Evolutionary conservation across 53 echinoderm and acorn worm species (phyloP).

Genomic region (Luidia sarsii): DNA sequence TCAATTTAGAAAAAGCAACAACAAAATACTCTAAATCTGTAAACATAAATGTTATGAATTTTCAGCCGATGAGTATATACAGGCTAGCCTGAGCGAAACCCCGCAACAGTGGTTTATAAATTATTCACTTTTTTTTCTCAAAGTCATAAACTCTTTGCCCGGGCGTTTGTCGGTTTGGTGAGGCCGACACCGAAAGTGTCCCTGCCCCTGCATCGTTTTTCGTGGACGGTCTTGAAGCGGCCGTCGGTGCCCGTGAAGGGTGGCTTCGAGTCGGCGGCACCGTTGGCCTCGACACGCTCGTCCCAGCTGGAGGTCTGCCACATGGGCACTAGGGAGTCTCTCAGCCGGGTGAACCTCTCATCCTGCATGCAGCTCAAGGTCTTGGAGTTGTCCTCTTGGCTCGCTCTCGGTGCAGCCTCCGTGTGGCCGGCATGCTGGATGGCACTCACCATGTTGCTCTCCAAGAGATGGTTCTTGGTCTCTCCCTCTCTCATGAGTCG

Average conservation of each 20-base stretch:
- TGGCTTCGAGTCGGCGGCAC: not conserved
- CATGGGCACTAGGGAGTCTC: slow-evolving; percentile 24
- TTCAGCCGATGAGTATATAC: no score
- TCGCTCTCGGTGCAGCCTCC: no score
- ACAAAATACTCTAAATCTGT: no score
- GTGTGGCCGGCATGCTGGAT: not conserved
- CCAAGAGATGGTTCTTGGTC: slow-evolving; percentile 1
- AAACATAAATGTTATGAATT: no score
- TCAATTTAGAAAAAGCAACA: no score
- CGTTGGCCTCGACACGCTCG: not conserved
- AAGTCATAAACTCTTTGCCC: no score
- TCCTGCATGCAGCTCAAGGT: slow-evolving; percentile 10
- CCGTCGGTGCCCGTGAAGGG: not conserved
- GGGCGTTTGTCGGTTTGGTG: no score
- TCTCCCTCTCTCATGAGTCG: slow-evolving; percentile 7
- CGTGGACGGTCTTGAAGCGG: no score
- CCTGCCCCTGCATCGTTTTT: not conserved
- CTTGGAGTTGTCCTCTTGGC: no score
- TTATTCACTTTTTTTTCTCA: no score
- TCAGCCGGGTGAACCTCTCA: slow-evolving; percentile 21
- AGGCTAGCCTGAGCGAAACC: no score
- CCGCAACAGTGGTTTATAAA: no score
- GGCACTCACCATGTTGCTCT: slow-evolving; percentile 8
- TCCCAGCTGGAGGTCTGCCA: slow-evolving; percentile 17
- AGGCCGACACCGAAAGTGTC: not conserved